Conservation (phyloP, 2,113 vertebrate genomes). For the Spea multiplicata region DNA sequence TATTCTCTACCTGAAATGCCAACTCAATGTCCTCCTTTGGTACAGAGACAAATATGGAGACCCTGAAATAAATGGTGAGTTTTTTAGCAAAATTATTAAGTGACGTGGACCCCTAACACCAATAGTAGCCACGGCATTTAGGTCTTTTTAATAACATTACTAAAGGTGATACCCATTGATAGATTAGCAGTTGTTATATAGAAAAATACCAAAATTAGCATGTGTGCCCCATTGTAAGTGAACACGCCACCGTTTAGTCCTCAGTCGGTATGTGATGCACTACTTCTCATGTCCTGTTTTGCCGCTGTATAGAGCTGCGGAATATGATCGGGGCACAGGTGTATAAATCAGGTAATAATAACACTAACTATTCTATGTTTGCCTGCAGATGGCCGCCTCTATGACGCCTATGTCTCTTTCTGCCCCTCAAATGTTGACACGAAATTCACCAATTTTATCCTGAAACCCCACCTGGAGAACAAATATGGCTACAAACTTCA, state of each 20-base stretch:
- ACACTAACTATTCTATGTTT: background rate
- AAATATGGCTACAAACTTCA: constrained; percentile 82
- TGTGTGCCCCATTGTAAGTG: background rate
- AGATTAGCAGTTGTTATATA: too few species aligned
- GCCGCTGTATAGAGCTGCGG: too few species aligned
- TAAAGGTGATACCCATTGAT: too few species aligned
- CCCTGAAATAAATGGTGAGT: constrained; percentile 83
- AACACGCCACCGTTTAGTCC: too few species aligned
- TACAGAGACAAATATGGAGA: constrained; percentile 79
- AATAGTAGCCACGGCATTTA: too few species aligned
- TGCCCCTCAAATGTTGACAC: constrained; percentile 77
- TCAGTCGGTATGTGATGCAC: too few species aligned
- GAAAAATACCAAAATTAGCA: too few species aligned
- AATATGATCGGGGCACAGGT: too few species aligned
- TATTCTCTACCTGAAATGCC: constrained; percentile 74
- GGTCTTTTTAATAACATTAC: too few species aligned
- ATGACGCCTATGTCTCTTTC: constrained; percentile 87
- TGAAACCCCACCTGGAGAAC: constrained; percentile 93
- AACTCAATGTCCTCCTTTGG: constrained; percentile 81
- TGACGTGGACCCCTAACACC: too few species aligned
- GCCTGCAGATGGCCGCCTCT: constrained; percentile 84
- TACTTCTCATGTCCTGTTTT: too few species aligned
- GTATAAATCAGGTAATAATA: too few species aligned
- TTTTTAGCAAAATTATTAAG: background rate
- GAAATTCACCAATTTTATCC: constrained; percentile 92